Percentiles rank a stretch among this genome's conserved stretches.
phyloP scores from a whole-genome alignment of 2,888 invertebrate species.

The Sinhomidia bicolor region DNA sequence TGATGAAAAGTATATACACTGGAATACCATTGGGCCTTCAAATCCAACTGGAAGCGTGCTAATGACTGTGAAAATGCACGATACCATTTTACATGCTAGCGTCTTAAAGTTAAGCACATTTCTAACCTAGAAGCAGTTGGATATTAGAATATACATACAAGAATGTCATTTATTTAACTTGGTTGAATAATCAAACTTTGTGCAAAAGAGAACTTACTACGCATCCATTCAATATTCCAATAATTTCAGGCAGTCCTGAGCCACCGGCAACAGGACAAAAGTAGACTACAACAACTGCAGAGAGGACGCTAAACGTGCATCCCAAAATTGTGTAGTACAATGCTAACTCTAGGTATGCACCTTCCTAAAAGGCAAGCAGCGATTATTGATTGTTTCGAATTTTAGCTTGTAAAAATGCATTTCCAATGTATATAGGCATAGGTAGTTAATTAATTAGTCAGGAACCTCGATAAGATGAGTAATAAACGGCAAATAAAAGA shows the following conservation, averaged over 20 bases:
- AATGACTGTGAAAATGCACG: constrained; percentile 81
- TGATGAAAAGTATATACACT: too few relatives aligned
- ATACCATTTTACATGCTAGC: constrained; percentile 81
- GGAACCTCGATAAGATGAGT: constrained; percentile 70
- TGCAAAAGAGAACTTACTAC: constrained; percentile 77
- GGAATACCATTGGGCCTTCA: constrained; percentile 82
- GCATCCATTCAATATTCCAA: constrained; percentile 82
- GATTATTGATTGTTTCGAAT: too few relatives aligned
- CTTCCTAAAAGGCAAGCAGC: constrained; percentile 46
- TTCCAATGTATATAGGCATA: too few relatives aligned
- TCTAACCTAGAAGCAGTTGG: constrained; percentile 78
- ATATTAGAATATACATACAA: neutral
- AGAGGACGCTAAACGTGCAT: constrained; percentile 74
- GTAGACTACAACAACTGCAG: constrained; percentile 77
- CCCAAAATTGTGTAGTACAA: constrained; percentile 76
- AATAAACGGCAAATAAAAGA: constrained; percentile 77
- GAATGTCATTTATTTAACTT: neutral
- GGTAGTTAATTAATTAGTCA: too few relatives aligned
- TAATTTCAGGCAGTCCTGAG: constrained; percentile 82
- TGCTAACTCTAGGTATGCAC: constrained; percentile 56
- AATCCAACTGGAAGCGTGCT: constrained; percentile 83
- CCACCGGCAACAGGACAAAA: constrained; percentile 78
- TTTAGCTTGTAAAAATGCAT: too few relatives aligned
- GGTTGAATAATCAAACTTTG: neutral
- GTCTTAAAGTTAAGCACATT: constrained; percentile 82